phyloP scores from a whole-genome alignment of 2,888 invertebrate species.

The Parnassius apollo region DNA sequence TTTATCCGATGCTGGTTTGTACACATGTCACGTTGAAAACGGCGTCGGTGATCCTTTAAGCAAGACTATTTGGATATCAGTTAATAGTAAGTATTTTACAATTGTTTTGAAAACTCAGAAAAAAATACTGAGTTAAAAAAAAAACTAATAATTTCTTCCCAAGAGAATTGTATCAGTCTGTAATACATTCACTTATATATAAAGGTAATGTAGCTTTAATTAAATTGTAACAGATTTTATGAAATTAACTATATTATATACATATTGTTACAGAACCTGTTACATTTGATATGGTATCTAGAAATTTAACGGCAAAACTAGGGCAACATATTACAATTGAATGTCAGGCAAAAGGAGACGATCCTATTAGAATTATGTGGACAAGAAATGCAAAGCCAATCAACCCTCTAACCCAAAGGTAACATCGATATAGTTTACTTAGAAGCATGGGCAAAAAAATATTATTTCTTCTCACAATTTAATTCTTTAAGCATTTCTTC shows the following conservation, averaged over 20 bases:
- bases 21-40: slow-evolving; percentile 77
- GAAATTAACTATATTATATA: too few species aligned
- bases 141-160: too few species aligned
- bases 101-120: neutral
- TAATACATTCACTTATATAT: too few species aligned
- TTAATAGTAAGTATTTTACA: slow-evolving; percentile 64
- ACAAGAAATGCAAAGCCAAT: slow-evolving; percentile 87
- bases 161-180: too few species aligned
- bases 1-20: slow-evolving; percentile 69
- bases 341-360: slow-evolving; percentile 91
- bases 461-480: too few species aligned
- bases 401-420: slow-evolving; percentile 80
- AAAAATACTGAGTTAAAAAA: too few species aligned
- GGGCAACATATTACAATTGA: slow-evolving; percentile 88
- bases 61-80: slow-evolving; percentile 75
- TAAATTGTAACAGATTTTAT: too few species aligned
- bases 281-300: slow-evolving; percentile 85
- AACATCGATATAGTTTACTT: neutral
- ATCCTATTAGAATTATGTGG: slow-evolving; percentile 91
- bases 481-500: too few species aligned
- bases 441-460: too few species aligned
- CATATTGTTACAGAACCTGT: slow-evolving; percentile 83
- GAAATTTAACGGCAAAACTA: slow-evolving; percentile 88
- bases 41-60: slow-evolving; percentile 75
- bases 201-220: too few species aligned